Conservation (phyloP, 2,888 invertebrate species). For the Nysson spinosus region DNA sequence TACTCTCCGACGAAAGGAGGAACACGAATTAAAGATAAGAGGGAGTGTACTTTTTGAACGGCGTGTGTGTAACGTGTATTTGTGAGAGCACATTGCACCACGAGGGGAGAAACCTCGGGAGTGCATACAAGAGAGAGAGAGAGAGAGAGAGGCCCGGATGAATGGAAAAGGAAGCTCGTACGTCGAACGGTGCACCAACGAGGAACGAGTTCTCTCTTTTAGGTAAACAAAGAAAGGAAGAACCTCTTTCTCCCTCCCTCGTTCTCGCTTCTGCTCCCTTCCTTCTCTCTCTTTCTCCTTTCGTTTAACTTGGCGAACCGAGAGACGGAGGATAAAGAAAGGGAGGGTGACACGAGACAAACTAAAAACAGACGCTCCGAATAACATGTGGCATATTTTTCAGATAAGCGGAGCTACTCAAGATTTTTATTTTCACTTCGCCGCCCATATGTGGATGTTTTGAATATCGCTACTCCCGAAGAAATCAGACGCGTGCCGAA, state of each 20-base stretch:
- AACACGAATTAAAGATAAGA: not conserved
- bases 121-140: constrained; percentile 22
- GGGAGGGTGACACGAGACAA: constrained; percentile 15
- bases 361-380: constrained; percentile 23
- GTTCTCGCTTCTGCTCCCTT: constrained; percentile 3
- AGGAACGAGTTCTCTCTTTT: constrained; percentile 35
- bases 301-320: constrained; percentile 9
- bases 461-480: too few relatives aligned
- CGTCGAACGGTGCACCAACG: constrained; percentile 33
- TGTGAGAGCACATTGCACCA: too few relatives aligned
- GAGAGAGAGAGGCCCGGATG: constrained; percentile 4
- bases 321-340: constrained; percentile 9
- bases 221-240: constrained; percentile 32
- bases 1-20: too few relatives aligned
- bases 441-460: too few relatives aligned
- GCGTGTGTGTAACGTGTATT: constrained; percentile 22
- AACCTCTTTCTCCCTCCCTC: not conserved
- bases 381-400: constrained; percentile 38
- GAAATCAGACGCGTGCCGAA: too few relatives aligned
- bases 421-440: constrained; percentile 19
- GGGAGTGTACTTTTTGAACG: constrained; percentile 25
- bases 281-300: constrained; percentile 6
- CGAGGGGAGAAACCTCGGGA: constrained; percentile 36
- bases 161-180: constrained; percentile 28
- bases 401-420: constrained; percentile 23